Evolutionary conservation across 2,888 invertebrate genomes (phyloP), one percentile per base, ranked within the genome.

Genomic region (Cosmia pyralina): DNA sequence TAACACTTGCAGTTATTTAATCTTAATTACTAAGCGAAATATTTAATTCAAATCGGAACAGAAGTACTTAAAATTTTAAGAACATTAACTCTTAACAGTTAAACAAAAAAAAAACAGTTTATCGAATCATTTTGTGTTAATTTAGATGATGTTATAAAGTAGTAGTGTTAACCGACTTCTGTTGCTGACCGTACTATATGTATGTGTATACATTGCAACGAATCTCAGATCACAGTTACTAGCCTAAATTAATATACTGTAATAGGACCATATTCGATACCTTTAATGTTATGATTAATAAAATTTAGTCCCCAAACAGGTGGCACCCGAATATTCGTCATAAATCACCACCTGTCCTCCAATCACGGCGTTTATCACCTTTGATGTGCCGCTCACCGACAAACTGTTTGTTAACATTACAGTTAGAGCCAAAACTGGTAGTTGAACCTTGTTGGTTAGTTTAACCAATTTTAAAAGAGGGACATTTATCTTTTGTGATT

Each of bases 341-440:
- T 28, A 76, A 76, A 46, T 59, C 53, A 69, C 66, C 53, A 69
- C 52, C 70, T 73, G 74, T 59, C 38, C 67, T 69, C 60, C 19
- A 44, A 65, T 22, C 59, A 72, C 73, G 69, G 74, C 73, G 64
- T 82, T 79, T 77, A 74, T 80, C 79, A 73, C 72, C 79, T 81
- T 84, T 83, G 86, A 83, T 78, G 79, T 82, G 69, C 85, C 83
- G 81, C 70, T 44, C 22, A 41, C 48, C 58, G 71, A 8, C 63
- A 55, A 53, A 63, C 57, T 53, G 72, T 69, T 75, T 60, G 73
- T 77, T 70, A 58, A 71, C 65, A 60, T 28, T 57, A 69, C 73
- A 71, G 70, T 82, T 71, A 82, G 62, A 70, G 5, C 41, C 52
- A 50, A 52, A 63, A 67, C 62, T 57, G 38, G 58, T 65, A 44